Percentiles rank a stretch among this genome's conserved stretches.
phyloP scores from a whole-genome alignment of 1,140 invertebrate species.

The Cherax quadricarinatus region DNA sequence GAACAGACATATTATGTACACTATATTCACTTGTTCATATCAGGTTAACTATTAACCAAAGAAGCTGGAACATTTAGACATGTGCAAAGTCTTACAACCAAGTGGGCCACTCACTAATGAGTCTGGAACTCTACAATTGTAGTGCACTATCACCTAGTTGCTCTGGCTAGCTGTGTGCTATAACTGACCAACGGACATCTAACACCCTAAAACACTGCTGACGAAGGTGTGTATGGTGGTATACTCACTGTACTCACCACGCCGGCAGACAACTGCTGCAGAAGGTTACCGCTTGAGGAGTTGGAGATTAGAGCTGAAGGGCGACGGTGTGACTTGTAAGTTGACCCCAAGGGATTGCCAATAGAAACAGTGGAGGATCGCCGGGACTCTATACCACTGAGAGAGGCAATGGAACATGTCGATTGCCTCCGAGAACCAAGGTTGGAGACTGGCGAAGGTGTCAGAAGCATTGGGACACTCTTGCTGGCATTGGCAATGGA shows the following conservation, averaged over 20 bases:
- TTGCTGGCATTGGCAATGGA: constrained; percentile 92
- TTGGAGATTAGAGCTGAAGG: constrained; percentile 71
- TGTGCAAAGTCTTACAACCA: too few relatives aligned
- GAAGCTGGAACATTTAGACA: too few relatives aligned
- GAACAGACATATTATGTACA: not conserved
- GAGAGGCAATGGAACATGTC: constrained; percentile 72
- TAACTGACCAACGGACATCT: not conserved
- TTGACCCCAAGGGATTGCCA: constrained; percentile 76
- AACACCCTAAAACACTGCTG: constrained; percentile 79
- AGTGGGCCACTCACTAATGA: too few relatives aligned
- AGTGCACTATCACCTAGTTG: not conserved
- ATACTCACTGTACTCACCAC: constrained; percentile 88
- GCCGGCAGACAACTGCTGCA: constrained; percentile 90
- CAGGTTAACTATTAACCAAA: not conserved
- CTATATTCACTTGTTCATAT: not conserved
- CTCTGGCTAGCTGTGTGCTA: not conserved
- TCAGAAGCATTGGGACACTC: constrained; percentile 89
- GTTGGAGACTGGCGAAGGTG: constrained; percentile 89
- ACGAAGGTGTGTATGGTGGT: constrained; percentile 81
- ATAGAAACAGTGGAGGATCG: constrained; percentile 75
- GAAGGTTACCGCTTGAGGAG: constrained; percentile 78
- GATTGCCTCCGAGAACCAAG: constrained; percentile 86
- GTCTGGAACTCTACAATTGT: too few relatives aligned
- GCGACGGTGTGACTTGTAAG: constrained; percentile 82
- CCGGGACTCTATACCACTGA: constrained; percentile 67